Evolutionary conservation across 2,113 vertebrate genomes (phyloP), one percentile per base, ranked within the genome.

Genomic region (Genyomyrus donnyi): DNA sequence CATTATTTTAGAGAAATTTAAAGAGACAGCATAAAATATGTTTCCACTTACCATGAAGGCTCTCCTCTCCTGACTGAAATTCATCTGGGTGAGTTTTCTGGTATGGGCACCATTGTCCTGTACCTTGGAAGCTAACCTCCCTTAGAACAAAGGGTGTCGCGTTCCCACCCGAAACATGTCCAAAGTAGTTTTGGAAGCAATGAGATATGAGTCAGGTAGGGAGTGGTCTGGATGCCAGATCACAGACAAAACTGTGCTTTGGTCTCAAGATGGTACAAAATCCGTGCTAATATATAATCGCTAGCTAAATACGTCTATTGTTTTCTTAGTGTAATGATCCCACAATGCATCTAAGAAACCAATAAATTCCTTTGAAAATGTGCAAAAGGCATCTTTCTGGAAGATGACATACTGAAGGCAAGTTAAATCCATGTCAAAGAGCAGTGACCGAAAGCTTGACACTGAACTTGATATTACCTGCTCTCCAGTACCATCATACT

Each of bases 121-220:
- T 70, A 89, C 88, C 27, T 48, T 48, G 66, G n/a, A 27, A 66
- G 31, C 24, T 77, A 35, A 77, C 66, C 66, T 49, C 35, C 46
- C 9, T 9, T 35, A 66, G 13, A 89, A 80, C 88, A 77, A 80
- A 17, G 31, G 27, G 66, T 50, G 66, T 77, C 58, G 31, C 88
- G 52, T 31, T 77, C 88, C 88, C 42, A 77, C 66, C 66, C 49
- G 17, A n/a, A 27, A 62, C 70, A 49, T 27, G 31, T 77, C 46
- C 66, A 80, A 13, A 13, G 17, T 10, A 39, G 42, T 6, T 74
- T 19, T 52, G 8, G 46, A 86, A 62, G 21, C 35, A 70, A 13
- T 31, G n/a, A 74, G 62, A 89, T 42, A 70, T 88, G 89, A 89
- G 49, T 84, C 89, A 89, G 49, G 31, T 13, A 89, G 27, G 50